A percentile compares a stretch with the other conserved stretches of the same genome.
Conservation (phyloP, 2,888 invertebrate species). For the Yponomeuta sedellus region DNA sequence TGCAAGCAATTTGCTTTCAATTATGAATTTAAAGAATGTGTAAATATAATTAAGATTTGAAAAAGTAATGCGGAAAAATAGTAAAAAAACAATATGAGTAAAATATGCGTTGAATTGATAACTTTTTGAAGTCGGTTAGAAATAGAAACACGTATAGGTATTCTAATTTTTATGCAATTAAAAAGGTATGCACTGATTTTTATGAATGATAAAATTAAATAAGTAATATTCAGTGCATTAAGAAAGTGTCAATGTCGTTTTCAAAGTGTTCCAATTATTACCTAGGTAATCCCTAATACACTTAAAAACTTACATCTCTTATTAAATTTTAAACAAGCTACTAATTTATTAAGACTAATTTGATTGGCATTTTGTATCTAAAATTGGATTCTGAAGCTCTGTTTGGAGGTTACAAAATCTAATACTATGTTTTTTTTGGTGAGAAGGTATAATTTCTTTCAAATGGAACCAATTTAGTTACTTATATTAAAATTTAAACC, state of each 20-base stretch:
- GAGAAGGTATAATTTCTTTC: conserved; percentile 4
- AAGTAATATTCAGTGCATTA: neutral
- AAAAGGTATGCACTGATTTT: neutral
- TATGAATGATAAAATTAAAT: neutral
- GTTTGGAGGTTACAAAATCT: conserved; percentile 31
- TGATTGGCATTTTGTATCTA: conserved; percentile 44
- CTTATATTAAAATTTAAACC: neutral
- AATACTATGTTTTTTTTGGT: neutral
- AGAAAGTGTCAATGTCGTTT: neutral
- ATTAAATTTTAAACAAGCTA: conserved; percentile 15
- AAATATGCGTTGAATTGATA: too few relatives aligned
- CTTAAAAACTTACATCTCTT: neutral
- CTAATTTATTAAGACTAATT: conserved; percentile 18
- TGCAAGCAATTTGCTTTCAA: too few relatives aligned
- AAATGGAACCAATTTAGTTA: neutral
- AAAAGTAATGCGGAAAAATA: too few relatives aligned
- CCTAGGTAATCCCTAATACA: neutral
- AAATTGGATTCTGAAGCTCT: conserved; percentile 63
- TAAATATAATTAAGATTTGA: too few relatives aligned
- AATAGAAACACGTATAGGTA: too few relatives aligned
- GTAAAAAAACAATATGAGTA: too few relatives aligned
- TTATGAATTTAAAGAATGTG: too few relatives aligned
- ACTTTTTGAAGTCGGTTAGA: too few relatives aligned
- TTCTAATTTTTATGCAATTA: too few relatives aligned
- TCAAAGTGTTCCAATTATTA: conserved; percentile 10